Conservation (phyloP, 2,797 vertebrate species). For the Parotocinclus haroldoi region DNA sequence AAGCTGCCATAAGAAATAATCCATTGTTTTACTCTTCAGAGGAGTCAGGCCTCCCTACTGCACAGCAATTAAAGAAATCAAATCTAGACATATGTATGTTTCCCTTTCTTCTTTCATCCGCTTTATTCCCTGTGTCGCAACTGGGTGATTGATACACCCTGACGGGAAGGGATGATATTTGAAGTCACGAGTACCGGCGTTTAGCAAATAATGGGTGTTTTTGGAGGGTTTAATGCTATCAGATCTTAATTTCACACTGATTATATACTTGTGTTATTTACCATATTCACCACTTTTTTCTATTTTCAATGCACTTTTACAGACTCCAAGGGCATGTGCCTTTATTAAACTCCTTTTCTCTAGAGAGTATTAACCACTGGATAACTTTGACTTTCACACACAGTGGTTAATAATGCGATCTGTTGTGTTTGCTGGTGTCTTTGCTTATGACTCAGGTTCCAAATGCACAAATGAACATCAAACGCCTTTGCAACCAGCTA, state of each 20-base stretch:
- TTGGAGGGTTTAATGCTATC: conserved; percentile 37
- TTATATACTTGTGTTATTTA: conserved; percentile 34
- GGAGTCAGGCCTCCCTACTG: conserved; percentile 36
- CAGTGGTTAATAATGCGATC: conserved; percentile 11
- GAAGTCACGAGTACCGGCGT: conserved; percentile 44
- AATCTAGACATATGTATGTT: conserved; percentile 52
- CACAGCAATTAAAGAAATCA: conserved; percentile 51
- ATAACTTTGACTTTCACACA: background rate
- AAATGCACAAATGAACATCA: background rate
- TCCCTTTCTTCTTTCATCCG: conserved; percentile 47
- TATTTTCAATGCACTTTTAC: conserved; percentile 29
- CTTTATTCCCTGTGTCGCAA: conserved; percentile 44
- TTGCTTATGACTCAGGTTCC: conserved; percentile 8
- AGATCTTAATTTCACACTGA: conserved; percentile 43
- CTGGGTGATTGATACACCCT: conserved; percentile 47
- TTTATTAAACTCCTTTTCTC: conserved; percentile 14
- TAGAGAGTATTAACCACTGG: background rate
- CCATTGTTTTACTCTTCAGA: conserved; percentile 51
- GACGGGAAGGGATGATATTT: conserved; percentile 42
- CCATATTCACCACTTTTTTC: conserved; percentile 25
- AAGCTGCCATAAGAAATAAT: conserved; percentile 54
- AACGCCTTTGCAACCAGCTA: too few species aligned
- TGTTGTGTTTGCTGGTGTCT: conserved; percentile 19
- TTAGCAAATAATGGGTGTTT: conserved; percentile 42
- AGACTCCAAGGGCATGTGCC: conserved; percentile 10